Base-by-base conservation (phyloP, 2,797 vertebrate genomes). In the Channa striata region DNA sequence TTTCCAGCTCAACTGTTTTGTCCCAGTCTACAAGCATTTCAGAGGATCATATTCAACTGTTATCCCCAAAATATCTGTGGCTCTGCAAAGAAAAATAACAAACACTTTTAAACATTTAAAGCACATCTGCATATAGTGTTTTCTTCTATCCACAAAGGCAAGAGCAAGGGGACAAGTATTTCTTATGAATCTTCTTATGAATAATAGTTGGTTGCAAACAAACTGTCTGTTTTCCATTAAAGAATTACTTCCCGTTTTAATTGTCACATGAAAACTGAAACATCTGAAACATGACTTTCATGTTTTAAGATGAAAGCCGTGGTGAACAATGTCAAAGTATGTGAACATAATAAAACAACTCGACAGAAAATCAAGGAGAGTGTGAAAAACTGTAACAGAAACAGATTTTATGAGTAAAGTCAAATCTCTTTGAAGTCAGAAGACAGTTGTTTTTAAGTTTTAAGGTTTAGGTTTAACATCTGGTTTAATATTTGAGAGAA, bases 401-500 rank as follows among this genome's bases (percentile, higher is more conserved):
- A 2, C n/a, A 44, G 9, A 37, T 34, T 14, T 34, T 40, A 25
- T 14, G 16, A 34, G 17, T 70, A 12, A 70, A 70, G 39, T 13
- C 8, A 5, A 20, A 58, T 44, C 2, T 10, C 11, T 43, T 21
- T 56, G 21, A 66, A 67, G 20, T 25, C 11, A 39, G 2, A 54
- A 19, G 36, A 14, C 16, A 44, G 39, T 8, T 44, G 1, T 62
- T 68, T 21, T 54, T 34, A 33, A 62, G 52, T 59, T 77, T 72
- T 33, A 49, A 21, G 44, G 57, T 60, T 72, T 63, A 81, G 44
- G 63, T n/a, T n/a, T 49, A 75, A 82, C 89, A 89, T 91, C 89
- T 92, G 90, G 74, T 89, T 81, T 83, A 82, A 77, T 58, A 78
- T 86, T 90, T 80, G 52, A 79, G 59, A 72, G 68, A 52, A 63